Percentiles rank a stretch among this genome's conserved stretches.
These are phyloP conservation scores for Phoxinus phoxinus DNA, from an alignment of 2,113 vertebrate species.

Conservation along the genomic window DNA sequence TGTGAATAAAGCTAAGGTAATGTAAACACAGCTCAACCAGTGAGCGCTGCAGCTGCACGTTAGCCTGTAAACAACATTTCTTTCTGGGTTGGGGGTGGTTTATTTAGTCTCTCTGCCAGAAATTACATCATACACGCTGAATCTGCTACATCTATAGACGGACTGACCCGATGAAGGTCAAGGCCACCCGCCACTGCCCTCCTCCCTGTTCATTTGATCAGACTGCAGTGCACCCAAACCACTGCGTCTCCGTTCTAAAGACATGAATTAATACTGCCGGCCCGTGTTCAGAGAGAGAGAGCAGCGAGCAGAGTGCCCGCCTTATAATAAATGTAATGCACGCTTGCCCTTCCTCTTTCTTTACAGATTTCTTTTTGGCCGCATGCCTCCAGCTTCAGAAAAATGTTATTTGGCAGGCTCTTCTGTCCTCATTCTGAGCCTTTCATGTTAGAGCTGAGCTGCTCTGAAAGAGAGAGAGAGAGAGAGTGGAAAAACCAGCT, in stretches of 20 bases:
- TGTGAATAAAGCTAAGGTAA: background rate
- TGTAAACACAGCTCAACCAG: conserved; percentile 20
- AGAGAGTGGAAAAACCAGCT: background rate
- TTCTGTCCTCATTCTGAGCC: conserved; percentile 61
- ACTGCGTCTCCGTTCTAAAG: conserved; percentile 44
- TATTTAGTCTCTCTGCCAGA: conserved; percentile 29
- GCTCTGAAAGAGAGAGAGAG: conserved; percentile 24
- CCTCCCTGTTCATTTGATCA: conserved; percentile 45
- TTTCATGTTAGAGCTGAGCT: conserved; percentile 51
- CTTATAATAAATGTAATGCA: conserved; percentile 60
- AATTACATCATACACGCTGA: conserved; percentile 32
- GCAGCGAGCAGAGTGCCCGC: conserved; percentile 37
- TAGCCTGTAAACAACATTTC: conserved; percentile 4
- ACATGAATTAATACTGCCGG: conserved; percentile 48
- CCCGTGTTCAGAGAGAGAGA: conserved; percentile 16
- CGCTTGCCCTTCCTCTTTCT: conserved; percentile 59
- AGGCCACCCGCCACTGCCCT: background rate
- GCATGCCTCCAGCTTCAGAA: conserved; percentile 58
- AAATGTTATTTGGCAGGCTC: conserved; percentile 59
- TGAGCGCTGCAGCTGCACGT: background rate
- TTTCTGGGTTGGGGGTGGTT: background rate
- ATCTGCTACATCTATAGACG: conserved; percentile 30
- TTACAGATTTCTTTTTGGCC: conserved; percentile 60
- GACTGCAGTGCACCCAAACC: conserved; percentile 37
- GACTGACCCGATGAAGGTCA: conserved; percentile 55